These are phyloP conservation scores for Troides aeacus DNA, from an alignment of 2,888 invertebrate genomes.

Conservation along the genomic window DNA sequence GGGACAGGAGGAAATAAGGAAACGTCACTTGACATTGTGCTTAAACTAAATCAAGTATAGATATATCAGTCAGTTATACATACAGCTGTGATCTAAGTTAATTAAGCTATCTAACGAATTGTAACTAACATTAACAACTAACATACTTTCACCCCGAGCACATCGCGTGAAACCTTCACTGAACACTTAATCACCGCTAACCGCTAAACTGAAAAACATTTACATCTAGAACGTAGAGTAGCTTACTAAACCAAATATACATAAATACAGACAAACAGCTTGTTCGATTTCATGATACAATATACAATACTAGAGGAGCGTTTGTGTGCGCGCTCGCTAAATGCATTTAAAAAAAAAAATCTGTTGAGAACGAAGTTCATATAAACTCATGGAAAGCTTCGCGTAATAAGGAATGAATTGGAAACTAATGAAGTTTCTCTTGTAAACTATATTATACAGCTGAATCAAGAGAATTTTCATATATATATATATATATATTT, in stretches of 20 bases:
- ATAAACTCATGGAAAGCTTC: slow-evolving; percentile 47
- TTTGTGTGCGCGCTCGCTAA: slow-evolving; percentile 57
- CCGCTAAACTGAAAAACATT: slow-evolving; percentile 1
- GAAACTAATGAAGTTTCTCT: slow-evolving; percentile 29
- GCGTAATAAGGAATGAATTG: slow-evolving; percentile 46
- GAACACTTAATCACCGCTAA: neutral
- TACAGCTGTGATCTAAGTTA: slow-evolving; percentile 24
- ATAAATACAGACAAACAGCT: slow-evolving; percentile 41
- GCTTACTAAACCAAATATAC: slow-evolving; percentile 11
- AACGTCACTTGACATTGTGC: slow-evolving; percentile 11
- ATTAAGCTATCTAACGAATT: slow-evolving; percentile 25
- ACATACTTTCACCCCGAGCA: neutral
- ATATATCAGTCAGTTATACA: slow-evolving; percentile 27
- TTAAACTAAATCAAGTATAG: slow-evolving; percentile 28
- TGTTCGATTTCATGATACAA: slow-evolving; percentile 73
- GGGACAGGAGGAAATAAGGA: neutral
- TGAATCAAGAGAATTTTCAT: neutral
- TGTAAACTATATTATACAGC: neutral
- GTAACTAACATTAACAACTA: slow-evolving; percentile 11
- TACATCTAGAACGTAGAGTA: slow-evolving; percentile 8
- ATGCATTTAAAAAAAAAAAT: slow-evolving; percentile 55
- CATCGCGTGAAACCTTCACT: neutral
- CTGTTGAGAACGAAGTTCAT: slow-evolving; percentile 41
- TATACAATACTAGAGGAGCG: slow-evolving; percentile 57
- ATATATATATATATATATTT: neutral